Base-by-base conservation (phyloP, 1,140 invertebrate species). In the Sinonovacula constricta region DNA sequence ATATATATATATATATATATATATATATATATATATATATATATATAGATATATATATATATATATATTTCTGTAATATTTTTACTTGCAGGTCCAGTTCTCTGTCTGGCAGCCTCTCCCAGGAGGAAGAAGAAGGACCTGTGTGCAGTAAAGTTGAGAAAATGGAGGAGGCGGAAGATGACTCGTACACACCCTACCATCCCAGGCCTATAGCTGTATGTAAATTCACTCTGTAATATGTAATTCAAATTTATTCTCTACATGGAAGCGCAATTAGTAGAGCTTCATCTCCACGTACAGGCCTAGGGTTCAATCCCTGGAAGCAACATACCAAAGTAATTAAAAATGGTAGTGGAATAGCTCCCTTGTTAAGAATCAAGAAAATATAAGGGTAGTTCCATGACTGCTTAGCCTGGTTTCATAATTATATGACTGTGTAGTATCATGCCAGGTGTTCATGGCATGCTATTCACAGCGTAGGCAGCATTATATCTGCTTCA, bases 121-220 rank as follows among this genome's bases (percentile, higher is more conserved):
- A 45, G 39, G 7, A 7, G 18, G 39, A 18, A 18, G 39, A 45
- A 10, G 39, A 45, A 45, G 39, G 39, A 18, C 39, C 18, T 7
- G 18, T 45, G 7, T 18, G 18, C 7, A 45, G 39, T 18, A 45
- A 45, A 45, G 7, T 18, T 18, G 72, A 76, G 22, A 76, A 59
- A 56, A 26, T 67, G 31, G 79, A 79, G 22, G 83, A 80, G 33
- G 81, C 79, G n/a, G 80, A 76, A 24, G 84, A 87, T 18, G 82
- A 83, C 28, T 80, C 75, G 33, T 89, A 81, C 80, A 75, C 88
- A n/a, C 72, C 82, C 18, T 82, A 88, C 69, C 88, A 89, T 65
- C 89, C 89, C 51, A 75, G 84, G 31, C 89, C 89, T 72, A 84
- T 85, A 39, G 88, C 89, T 39, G 88, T 90, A 80, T 85, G 86